Conservation (phyloP, 2,888 invertebrate species). For the Ceramica pisi region DNA sequence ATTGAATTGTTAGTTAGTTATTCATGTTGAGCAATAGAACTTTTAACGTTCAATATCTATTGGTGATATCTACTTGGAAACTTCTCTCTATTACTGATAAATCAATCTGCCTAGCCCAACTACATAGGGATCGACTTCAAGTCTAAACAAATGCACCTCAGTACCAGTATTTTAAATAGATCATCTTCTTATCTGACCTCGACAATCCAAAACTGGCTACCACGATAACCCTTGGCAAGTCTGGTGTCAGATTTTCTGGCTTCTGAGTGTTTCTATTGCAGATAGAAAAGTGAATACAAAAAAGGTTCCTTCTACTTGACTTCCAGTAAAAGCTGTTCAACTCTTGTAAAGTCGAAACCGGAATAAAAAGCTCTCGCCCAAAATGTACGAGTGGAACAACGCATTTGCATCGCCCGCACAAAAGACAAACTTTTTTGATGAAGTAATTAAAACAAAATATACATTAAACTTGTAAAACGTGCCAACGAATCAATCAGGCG, state of each 20-base stretch:
- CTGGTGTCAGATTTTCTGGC: too few species aligned
- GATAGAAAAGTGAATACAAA: not conserved
- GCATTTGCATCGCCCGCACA: conserved; percentile 24
- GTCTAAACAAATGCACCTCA: too few species aligned
- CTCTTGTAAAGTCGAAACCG: not conserved
- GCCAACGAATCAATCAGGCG: conserved; percentile 76
- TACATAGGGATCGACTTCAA: too few species aligned
- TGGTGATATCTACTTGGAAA: not conserved
- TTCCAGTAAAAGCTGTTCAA: not conserved
- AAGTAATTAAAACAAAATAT: conserved; percentile 58
- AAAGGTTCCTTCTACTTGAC: not conserved
- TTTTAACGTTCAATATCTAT: too few species aligned
- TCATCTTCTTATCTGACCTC: too few species aligned
- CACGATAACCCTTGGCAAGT: too few species aligned
- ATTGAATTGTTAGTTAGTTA: conserved; percentile 20
- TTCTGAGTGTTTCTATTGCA: not conserved
- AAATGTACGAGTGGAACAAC: conserved; percentile 4
- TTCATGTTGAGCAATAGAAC: conserved; percentile 13
- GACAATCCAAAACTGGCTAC: too few species aligned
- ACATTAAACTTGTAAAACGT: conserved; percentile 55
- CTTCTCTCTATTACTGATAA: not conserved
- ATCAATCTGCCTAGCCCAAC: too few species aligned
- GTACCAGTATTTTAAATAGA: too few species aligned
- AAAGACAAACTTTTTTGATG: conserved; percentile 28
- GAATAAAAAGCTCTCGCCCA: not conserved